These are phyloP conservation scores for Ephestia elutella DNA, from an alignment of 1,140 invertebrate species.

Conservation along the genomic window DNA sequence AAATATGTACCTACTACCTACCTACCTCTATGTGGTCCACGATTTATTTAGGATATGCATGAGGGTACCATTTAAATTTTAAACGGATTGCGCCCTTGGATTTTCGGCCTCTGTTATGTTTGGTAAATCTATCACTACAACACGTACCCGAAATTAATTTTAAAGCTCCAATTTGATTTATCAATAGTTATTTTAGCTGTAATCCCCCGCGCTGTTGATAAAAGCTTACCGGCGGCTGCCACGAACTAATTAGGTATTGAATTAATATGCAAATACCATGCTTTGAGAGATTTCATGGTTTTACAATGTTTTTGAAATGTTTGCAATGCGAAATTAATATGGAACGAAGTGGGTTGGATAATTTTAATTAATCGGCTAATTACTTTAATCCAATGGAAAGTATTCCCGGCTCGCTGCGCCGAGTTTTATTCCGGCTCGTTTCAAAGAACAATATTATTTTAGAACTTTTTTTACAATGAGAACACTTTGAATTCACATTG, in stretches of 20 bases:
- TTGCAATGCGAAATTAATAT: constrained; percentile 4
- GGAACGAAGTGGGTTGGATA: constrained; percentile 2
- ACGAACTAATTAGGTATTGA: constrained; percentile 15
- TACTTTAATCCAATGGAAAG: constrained; percentile 3
- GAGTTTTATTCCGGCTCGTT: constrained; percentile 1
- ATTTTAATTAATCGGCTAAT: constrained; percentile 5
- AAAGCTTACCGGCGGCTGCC: constrained; percentile 28
- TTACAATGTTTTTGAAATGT: constrained; percentile 12
- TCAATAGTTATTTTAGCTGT: constrained; percentile 50
- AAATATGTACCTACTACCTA: constrained; percentile 72
- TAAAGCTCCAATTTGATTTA: constrained; percentile 43
- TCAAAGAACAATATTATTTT: constrained; percentile 2
- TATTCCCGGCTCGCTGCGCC: constrained; percentile 4
- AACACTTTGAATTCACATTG: background rate
- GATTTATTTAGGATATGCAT: constrained; percentile 74
- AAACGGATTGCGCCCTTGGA: constrained; percentile 71
- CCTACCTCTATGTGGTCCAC: constrained; percentile 46
- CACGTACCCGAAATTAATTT: constrained; percentile 47
- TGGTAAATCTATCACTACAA: constrained; percentile 67
- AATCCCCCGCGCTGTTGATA: constrained; percentile 32
- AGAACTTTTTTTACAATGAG: background rate
- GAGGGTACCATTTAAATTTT: constrained; percentile 73
- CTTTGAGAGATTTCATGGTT: constrained; percentile 13
- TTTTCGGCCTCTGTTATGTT: constrained; percentile 58
- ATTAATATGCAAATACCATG: constrained; percentile 25